A percentile compares a stretch with the other conserved stretches of the same genome.
Evolutionary conservation across 1,140 invertebrate genomes (phyloP).

Genomic region (Zaprionus taronus): DNA sequence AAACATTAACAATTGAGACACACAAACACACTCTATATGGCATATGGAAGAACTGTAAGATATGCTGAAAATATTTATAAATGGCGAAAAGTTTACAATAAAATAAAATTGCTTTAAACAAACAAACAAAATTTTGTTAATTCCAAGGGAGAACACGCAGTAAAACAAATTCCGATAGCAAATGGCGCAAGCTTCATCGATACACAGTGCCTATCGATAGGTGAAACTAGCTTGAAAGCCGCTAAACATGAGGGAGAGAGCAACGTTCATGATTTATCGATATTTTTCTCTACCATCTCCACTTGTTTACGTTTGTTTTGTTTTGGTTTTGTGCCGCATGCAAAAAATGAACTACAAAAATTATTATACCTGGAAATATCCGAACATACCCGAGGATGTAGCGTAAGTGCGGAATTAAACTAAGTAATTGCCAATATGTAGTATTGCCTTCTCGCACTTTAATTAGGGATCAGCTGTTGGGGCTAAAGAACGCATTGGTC

Average conservation of each 20-base stretch:
- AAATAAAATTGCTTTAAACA: slow-evolving; percentile 73
- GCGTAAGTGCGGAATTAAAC: slow-evolving; percentile 45
- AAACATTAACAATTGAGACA: slow-evolving; percentile 26
- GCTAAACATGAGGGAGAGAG: neutral
- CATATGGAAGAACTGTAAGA: slow-evolving; percentile 52
- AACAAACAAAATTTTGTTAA: slow-evolving; percentile 30
- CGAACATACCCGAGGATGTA: slow-evolving; percentile 62
- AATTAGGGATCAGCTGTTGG: slow-evolving; percentile 34
- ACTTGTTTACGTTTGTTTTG: slow-evolving; percentile 41
- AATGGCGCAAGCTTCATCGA: neutral
- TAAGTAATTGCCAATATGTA: too few relatives aligned
- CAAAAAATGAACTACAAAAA: slow-evolving; percentile 42
- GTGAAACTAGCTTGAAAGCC: neutral
- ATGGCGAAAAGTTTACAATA: slow-evolving; percentile 74
- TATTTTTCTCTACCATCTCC: slow-evolving; percentile 16
- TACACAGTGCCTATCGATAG: neutral
- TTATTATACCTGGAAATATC: slow-evolving; percentile 71
- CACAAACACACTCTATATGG: slow-evolving; percentile 42
- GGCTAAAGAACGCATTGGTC: slow-evolving; percentile 52
- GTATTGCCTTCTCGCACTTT: neutral
- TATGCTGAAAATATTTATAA: slow-evolving; percentile 63
- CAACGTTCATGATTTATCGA: slow-evolving; percentile 7
- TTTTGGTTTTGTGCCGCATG: slow-evolving; percentile 9
- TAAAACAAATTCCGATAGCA: slow-evolving; percentile 7
- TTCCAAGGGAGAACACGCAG: neutral